Evolutionary conservation across 1,140 invertebrate genomes (phyloP).

Genomic region (Eufriesea mexicana): DNA sequence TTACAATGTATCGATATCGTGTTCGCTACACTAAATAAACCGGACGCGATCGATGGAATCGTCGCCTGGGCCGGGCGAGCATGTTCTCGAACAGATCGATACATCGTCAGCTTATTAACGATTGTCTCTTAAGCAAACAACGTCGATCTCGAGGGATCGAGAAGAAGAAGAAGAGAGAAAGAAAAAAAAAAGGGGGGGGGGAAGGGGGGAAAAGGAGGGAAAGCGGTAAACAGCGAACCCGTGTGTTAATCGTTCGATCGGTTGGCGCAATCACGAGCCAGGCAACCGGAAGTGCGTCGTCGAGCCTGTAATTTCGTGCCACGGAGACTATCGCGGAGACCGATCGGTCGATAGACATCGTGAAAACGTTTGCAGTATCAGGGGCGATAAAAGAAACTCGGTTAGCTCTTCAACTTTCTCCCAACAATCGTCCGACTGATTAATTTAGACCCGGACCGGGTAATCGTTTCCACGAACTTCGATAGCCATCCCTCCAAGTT

Average conservation of each 20-base stretch:
- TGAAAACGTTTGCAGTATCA: slow-evolving; percentile 13
- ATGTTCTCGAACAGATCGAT: neutral
- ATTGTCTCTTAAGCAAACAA: neutral
- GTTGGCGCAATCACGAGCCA: neutral
- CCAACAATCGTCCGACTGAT: neutral
- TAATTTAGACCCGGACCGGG: neutral
- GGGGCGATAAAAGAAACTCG: slow-evolving; percentile 34
- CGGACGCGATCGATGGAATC: neutral
- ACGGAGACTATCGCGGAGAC: slow-evolving; percentile 13
- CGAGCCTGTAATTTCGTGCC: slow-evolving; percentile 16
- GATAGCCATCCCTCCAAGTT: neutral
- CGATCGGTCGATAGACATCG: slow-evolving; percentile 42
- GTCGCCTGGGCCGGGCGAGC: neutral
- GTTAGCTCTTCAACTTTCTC: neutral
- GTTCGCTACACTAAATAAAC: neutral
- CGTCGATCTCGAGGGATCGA: neutral
- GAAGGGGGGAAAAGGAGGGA: too few relatives aligned
- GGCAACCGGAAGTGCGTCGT: slow-evolving; percentile 4
- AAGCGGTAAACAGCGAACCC: too few relatives aligned
- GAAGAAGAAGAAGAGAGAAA: too few relatives aligned
- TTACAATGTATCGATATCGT: slow-evolving; percentile 24
- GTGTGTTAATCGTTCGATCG: neutral
- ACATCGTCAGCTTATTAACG: slow-evolving; percentile 4
- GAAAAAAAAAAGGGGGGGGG: too few relatives aligned
- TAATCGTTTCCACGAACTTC: neutral